A percentile compares a stretch with the other conserved stretches of the same genome.
Evolutionary conservation across 2,888 invertebrate species (phyloP).

Genomic region (Nudaria mundana): DNA sequence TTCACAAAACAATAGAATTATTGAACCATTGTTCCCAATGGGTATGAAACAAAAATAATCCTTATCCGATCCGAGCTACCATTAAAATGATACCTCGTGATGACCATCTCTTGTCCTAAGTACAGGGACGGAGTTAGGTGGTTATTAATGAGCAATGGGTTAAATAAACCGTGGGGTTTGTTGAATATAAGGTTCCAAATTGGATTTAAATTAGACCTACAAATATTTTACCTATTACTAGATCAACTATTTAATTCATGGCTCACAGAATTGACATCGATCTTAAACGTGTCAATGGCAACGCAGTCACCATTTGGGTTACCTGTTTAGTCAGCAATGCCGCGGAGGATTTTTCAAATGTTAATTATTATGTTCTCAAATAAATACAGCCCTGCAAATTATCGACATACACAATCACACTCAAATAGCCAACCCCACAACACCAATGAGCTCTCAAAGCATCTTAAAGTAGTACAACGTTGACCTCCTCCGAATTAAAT

Average conservation of each 20-base stretch:
- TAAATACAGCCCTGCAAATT: constrained; percentile 21
- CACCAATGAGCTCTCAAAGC: constrained; percentile 19
- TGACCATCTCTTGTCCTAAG: constrained; percentile 56
- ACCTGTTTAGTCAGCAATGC: too few relatives aligned
- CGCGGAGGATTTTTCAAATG: too few relatives aligned
- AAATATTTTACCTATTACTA: too few relatives aligned
- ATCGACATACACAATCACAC: constrained; percentile 18
- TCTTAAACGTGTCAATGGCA: too few relatives aligned
- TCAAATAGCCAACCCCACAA: constrained; percentile 17
- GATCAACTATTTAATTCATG: too few relatives aligned
- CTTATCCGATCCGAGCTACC: constrained; percentile 50
- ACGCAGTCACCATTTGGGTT: too few relatives aligned
- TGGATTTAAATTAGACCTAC: too few relatives aligned
- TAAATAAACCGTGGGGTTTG: too few relatives aligned
- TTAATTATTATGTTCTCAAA: too few relatives aligned
- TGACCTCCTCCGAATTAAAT: constrained; percentile 29
- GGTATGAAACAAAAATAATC: constrained; percentile 44
- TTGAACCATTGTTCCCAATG: constrained; percentile 46
- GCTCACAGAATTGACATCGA: too few relatives aligned
- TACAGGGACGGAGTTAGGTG: constrained; percentile 27
- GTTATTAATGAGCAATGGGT: background rate
- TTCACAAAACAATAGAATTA: constrained; percentile 36
- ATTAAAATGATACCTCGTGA: constrained; percentile 54
- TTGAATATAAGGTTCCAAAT: too few relatives aligned
- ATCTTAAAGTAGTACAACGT: background rate